Evolutionary conservation across 2,113 vertebrate species (phyloP), one percentile per base, ranked within the genome.

Genomic region (Corythornis vintsioides): DNA sequence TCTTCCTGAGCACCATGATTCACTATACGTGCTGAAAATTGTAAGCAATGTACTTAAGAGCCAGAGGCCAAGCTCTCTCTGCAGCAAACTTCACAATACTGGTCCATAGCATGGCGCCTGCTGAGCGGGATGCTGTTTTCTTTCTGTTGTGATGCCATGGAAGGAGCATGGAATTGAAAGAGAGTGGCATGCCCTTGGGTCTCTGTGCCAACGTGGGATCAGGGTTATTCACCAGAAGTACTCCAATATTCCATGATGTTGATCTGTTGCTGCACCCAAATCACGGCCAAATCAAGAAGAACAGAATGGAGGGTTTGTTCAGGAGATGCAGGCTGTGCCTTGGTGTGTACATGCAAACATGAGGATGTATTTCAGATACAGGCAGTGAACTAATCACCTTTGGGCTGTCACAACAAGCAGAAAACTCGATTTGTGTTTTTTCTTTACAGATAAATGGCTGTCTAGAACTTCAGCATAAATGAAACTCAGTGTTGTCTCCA

Each of bases 391-490:
- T 75, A 83, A 90, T 57, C 4, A 0, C 55, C 55, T 73, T 56
- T 73, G 29, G 22, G 57, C 60, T 96, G 71, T 85, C 84, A 92
- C 47, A 94, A 89, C 47, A 71, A 7, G 38, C 33, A 93, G 71
- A 85, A 86, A 93, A 89, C 86, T 82, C 94, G 89, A 96, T 95
- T 86, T 88, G 61, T 79, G 47, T 50, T 87, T 50, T n/a, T 66
- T 75, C 66, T 79, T 63, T 82, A 87, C 74, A 80, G 60, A 94
- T 63, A 91, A 86, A 90, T 47, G 66, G 82, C 66, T 87, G 75
- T 69, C 84, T 87, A 76, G 31, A 90, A 91, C 14, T 73, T 78
- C 77, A 79, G 81, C 0, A 1, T 67, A 92, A 95, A 94, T 56
- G 42, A 93, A 81, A 42, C 12, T 66, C 52, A 77, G 81, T 3